These are phyloP conservation scores for Loriculus beryllinus DNA, from an alignment of 2,797 vertebrate species.

Conservation along the genomic window DNA sequence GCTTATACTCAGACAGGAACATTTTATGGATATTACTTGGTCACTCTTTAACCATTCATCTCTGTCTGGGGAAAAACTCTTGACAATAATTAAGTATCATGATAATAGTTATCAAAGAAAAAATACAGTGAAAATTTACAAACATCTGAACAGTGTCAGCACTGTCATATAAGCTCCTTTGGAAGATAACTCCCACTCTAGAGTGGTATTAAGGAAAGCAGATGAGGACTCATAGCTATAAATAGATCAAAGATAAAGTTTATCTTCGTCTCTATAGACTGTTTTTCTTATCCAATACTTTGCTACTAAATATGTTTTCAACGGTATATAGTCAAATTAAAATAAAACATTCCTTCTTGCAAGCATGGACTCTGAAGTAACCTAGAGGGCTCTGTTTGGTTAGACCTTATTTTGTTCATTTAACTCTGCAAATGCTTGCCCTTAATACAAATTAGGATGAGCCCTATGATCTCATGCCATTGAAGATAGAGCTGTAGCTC, in stretches of 20 bases:
- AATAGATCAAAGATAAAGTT: constrained; percentile 13
- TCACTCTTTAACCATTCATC: background rate
- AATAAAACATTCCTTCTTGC: background rate
- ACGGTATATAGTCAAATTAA: background rate
- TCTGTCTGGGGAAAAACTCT: background rate
- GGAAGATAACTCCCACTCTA: background rate
- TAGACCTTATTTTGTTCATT: background rate
- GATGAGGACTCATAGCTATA: constrained; percentile 29
- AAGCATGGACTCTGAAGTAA: background rate
- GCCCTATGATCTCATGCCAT: background rate
- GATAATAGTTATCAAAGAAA: background rate
- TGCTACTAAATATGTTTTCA: background rate
- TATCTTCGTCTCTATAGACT: background rate
- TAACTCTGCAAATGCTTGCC: background rate
- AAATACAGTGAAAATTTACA: background rate
- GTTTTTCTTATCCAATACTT: background rate
- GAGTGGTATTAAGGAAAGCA: constrained; percentile 35
- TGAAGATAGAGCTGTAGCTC: background rate
- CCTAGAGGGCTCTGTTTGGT: background rate
- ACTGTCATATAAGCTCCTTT: constrained; percentile 20
- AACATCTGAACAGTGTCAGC: background rate
- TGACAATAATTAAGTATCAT: background rate
- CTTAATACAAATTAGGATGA: background rate
- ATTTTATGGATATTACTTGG: background rate
- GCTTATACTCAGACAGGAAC: background rate